phyloP scores from a whole-genome alignment of 1,140 invertebrate species.

The Alviniconcha marisindica region DNA sequence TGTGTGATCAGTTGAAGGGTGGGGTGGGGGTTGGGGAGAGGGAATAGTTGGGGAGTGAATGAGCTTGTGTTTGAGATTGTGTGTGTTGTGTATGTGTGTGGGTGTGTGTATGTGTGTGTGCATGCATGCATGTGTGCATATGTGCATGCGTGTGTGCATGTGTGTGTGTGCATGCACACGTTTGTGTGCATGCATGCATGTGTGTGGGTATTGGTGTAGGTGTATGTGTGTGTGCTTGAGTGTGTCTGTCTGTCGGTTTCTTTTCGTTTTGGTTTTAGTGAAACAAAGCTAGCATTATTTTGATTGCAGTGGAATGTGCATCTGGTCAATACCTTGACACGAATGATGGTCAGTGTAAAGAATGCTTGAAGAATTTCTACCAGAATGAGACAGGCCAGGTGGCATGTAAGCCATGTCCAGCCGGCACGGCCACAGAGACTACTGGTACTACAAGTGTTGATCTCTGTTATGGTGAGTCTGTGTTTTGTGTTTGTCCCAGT shows the following conservation, averaged over 20 bases:
- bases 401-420: neutral
- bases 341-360: neutral
- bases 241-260: neutral
- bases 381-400: neutral
- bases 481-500: too few relatives aligned
- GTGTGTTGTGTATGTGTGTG: too few relatives aligned
- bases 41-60: too few relatives aligned
- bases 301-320: neutral
- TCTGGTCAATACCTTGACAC: neutral
- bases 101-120: neutral
- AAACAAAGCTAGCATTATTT: neutral
- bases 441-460: neutral
- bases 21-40: too few relatives aligned
- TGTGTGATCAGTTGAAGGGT: too few relatives aligned
- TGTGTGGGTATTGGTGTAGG: neutral
- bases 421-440: neutral
- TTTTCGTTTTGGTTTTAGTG: too few relatives aligned
- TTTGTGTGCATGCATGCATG: neutral
- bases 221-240: conserved; percentile 17
- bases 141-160: neutral
- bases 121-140: neutral
- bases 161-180: conserved; percentile 7
- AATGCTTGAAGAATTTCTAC: conserved; percentile 24
- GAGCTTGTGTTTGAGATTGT: too few relatives aligned
- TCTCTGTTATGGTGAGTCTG: neutral